Conservation (phyloP, 2,888 invertebrate genomes). For the Cyclophora albipunctata region DNA sequence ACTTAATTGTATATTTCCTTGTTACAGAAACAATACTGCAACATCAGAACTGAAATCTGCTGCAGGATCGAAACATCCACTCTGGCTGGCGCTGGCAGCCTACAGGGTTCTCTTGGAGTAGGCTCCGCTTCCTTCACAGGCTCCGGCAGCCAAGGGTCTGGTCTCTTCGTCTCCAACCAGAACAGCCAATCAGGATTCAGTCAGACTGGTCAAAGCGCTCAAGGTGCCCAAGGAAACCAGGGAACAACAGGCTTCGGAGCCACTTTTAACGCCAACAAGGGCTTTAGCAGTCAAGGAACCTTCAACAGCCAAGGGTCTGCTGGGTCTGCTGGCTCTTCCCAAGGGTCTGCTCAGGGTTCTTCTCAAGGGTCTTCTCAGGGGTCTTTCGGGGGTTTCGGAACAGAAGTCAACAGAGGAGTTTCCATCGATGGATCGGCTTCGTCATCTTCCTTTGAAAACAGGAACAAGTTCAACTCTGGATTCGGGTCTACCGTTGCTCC, state of each 20-base stretch:
- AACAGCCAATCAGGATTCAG: constrained; percentile 17
- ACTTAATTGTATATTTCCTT: constrained; percentile 4
- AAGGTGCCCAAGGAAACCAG: neutral
- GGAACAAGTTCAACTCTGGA: constrained; percentile 16
- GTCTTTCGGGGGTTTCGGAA: constrained; percentile 24
- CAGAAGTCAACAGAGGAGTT: constrained; percentile 19
- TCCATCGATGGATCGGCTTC: constrained; percentile 6
- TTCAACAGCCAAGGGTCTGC: constrained; percentile 7
- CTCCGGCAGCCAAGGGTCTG: constrained; percentile 34
- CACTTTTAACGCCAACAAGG: neutral
- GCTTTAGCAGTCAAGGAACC: neutral
- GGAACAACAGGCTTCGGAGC: neutral
- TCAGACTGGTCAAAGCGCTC: constrained; percentile 14
- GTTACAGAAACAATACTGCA: constrained; percentile 69
- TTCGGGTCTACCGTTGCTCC: constrained; percentile 31
- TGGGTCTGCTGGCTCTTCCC: constrained; percentile 4
- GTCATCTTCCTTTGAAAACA: constrained; percentile 13
- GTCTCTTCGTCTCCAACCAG: constrained; percentile 31
- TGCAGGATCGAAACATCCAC: constrained; percentile 56
- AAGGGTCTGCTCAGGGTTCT: neutral
- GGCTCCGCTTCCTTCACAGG: constrained; percentile 45
- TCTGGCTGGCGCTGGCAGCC: constrained; percentile 32
- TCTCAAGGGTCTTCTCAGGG: constrained; percentile 1
- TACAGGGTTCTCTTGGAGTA: constrained; percentile 42
- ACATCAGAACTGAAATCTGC: constrained; percentile 60